These are phyloP conservation scores for Drosophila engyochracea DNA, from an alignment of 2,888 invertebrate genomes.

Conservation along the genomic window DNA sequence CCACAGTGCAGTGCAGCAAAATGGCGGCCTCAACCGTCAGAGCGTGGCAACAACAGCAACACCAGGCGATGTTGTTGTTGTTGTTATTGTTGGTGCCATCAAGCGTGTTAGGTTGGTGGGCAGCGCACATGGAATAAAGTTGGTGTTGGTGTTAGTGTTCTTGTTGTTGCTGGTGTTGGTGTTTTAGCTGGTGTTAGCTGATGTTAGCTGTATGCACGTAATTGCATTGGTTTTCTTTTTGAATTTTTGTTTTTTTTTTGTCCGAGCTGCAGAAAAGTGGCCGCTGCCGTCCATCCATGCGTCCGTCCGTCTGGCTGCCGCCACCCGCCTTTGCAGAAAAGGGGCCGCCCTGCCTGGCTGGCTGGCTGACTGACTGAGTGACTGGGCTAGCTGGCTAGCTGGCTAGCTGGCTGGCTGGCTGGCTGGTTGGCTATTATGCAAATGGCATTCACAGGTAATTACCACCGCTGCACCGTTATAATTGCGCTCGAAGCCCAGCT, in stretches of 20 bases:
- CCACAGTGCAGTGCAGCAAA: conserved; percentile 49
- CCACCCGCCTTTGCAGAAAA: conserved; percentile 4
- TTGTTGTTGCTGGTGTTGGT: conserved; percentile 40
- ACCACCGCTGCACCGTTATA: conserved; percentile 83
- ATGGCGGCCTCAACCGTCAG: conserved; percentile 75
- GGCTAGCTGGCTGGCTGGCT: not conserved
- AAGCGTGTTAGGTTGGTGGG: conserved; percentile 74
- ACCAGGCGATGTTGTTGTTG: conserved; percentile 32
- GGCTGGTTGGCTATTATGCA: conserved; percentile 75
- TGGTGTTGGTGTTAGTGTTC: conserved; percentile 35
- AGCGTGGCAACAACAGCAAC: conserved; percentile 72
- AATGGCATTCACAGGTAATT: conserved; percentile 82
- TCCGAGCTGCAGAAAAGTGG: conserved; percentile 59
- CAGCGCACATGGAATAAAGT: conserved; percentile 38
- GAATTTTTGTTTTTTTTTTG: conserved; percentile 22
- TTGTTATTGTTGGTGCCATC: conserved; percentile 63
- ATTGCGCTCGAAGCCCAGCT: conserved; percentile 83
- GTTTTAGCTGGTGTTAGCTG: conserved; percentile 40
- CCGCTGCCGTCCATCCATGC: conserved; percentile 36
- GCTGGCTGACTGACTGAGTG: conserved; percentile 6
- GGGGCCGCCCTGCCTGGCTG: not conserved
- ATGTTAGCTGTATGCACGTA: conserved; percentile 52
- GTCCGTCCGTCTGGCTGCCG: conserved; percentile 36
- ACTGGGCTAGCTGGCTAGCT: conserved; percentile 7
- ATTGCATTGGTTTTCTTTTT: conserved; percentile 61